A percentile compares a stretch with the other conserved stretches of the same genome.
These are phyloP conservation scores for Rhabdomys dilectus DNA, from an alignment of 2,113 vertebrate species.

Conservation along the genomic window DNA sequence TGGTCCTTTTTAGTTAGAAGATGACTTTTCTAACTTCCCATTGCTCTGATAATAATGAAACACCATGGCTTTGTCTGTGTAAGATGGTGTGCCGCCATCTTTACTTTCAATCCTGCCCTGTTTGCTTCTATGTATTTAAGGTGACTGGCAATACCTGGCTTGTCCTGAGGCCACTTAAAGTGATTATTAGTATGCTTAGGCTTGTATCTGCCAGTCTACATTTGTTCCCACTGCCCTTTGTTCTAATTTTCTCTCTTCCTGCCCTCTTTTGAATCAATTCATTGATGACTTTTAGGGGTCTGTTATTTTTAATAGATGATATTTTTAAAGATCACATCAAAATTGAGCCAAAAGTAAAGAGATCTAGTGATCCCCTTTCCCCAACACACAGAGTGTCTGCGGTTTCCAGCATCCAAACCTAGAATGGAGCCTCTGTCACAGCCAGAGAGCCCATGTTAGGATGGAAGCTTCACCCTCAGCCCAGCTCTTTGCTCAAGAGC, in stretches of 20 bases:
- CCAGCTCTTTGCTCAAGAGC: background rate
- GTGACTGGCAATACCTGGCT: background rate
- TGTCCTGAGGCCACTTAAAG: background rate
- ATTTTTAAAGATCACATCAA: background rate
- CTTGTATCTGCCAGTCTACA: background rate
- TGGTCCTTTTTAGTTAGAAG: background rate
- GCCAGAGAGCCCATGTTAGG: fast-evolving
- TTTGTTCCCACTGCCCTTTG: background rate
- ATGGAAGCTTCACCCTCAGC: background rate
- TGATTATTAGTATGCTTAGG: background rate
- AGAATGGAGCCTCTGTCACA: fast-evolving
- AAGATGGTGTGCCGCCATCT: fast-evolving
- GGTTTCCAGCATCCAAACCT: background rate
- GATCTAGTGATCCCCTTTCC: fast-evolving
- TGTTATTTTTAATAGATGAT: background rate
- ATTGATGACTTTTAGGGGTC: constrained; percentile 2
- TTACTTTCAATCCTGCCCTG: background rate
- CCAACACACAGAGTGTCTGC: background rate
- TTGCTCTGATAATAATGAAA: fast-evolving
- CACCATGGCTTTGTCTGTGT: background rate
- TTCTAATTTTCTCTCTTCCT: background rate
- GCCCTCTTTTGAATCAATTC: background rate
- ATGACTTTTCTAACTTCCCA: background rate
- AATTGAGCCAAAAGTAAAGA: background rate
- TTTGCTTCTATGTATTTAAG: background rate